These are phyloP conservation scores for Phataginus tetradactyla DNA, from an alignment of 2,797 vertebrate genomes.

Conservation along the genomic window DNA sequence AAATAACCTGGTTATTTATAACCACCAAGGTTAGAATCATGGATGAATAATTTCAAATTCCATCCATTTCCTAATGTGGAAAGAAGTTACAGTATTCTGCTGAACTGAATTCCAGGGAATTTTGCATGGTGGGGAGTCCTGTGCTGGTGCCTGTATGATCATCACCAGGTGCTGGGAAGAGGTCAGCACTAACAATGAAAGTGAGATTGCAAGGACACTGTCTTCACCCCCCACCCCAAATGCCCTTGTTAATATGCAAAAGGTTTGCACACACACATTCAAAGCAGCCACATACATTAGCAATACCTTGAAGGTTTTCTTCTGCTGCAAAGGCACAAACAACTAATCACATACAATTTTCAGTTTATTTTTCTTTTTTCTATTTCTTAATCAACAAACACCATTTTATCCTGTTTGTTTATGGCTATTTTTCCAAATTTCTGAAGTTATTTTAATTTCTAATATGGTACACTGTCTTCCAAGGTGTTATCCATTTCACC, in stretches of 20 bases:
- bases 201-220: not conserved
- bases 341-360: not conserved
- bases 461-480: not conserved
- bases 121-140: not conserved
- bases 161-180: not conserved
- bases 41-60: not conserved
- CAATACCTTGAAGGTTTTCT: not conserved
- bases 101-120: not conserved
- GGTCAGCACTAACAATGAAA: not conserved
- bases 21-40: not conserved
- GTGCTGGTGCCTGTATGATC: not conserved
- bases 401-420: not conserved
- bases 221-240: not conserved
- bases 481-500: slow-evolving; percentile 26
- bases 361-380: not conserved
- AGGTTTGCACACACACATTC: not conserved
- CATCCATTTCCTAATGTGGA: not conserved
- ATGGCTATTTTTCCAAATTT: not conserved
- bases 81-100: not conserved
- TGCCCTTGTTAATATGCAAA: not conserved
- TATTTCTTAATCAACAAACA: not conserved
- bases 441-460: slow-evolving; percentile 47
- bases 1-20: not conserved
- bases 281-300: not conserved
- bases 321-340: not conserved